Evolutionary conservation across 37 sponge, comb jelly and placozoan genomes (phyloP).

Genomic region (Theonella swinhoei): DNA sequence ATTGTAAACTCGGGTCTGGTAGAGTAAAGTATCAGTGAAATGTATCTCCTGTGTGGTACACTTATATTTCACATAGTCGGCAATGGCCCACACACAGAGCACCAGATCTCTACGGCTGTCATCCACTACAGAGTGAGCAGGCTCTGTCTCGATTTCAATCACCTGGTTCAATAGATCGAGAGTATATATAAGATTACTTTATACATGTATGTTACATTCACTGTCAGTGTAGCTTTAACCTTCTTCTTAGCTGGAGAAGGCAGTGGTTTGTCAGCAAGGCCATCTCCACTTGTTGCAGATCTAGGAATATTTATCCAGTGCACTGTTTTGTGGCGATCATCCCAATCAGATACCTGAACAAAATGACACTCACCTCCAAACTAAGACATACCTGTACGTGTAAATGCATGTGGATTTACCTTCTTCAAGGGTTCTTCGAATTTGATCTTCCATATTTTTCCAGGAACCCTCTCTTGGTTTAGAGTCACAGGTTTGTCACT

Average conservation of each 20-base stretch:
- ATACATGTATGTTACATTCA: background rate
- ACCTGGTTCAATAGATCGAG: no score
- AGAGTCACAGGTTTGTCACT: constrained; percentile 56
- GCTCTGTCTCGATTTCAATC: constrained; percentile 91
- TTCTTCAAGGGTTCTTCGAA: constrained; percentile 62
- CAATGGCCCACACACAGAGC: constrained; percentile 66
- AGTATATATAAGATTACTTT: background rate
- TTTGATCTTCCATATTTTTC: constrained; percentile 69
- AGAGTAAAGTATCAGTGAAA: constrained; percentile 94
- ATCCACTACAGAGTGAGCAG: constrained; percentile 73
- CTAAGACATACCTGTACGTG: no score
- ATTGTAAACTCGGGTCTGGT: constrained; percentile 84
- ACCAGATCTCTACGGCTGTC: constrained; percentile 74
- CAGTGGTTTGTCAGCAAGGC: constrained; percentile 4
- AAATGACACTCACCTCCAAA: no score
- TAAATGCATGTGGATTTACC: no score
- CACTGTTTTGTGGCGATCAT: constrained; percentile 88
- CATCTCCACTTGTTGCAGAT: background rate
- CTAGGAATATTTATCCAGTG: constrained; percentile 80
- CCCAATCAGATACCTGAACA: constrained; percentile 90
- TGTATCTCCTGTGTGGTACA: constrained; percentile 64
- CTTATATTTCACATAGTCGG: constrained; percentile 74
- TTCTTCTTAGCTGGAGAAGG: constrained; percentile 62
- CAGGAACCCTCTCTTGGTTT: constrained; percentile 28
- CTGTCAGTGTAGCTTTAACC: constrained; percentile 6